phyloP scores from a whole-genome alignment of 2,888 invertebrate species.

The Papilio demoleus region DNA sequence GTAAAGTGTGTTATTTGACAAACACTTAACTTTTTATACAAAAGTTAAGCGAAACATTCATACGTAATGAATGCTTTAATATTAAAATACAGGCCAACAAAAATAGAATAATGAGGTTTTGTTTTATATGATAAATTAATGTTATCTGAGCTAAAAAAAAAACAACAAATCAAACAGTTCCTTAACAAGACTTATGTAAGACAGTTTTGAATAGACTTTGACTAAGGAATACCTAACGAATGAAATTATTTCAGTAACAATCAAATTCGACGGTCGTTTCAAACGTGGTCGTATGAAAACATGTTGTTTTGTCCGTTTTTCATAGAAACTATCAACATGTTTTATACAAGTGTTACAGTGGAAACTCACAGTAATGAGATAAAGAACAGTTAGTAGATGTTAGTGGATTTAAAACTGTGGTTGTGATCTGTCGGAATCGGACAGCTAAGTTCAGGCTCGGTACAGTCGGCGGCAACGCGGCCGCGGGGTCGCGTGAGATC shows the following conservation, averaged over 20 bases:
- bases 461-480: slow-evolving; percentile 26
- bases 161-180: no score
- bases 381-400: slow-evolving; percentile 9
- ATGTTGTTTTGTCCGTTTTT: no score
- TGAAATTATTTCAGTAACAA: no score
- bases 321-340: background rate
- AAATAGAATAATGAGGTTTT: background rate
- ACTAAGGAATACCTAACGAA: no score
- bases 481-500: slow-evolving; percentile 43
- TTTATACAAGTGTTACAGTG: background rate
- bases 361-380: background rate
- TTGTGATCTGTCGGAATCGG: slow-evolving; percentile 36
- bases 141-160: no score
- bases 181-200: no score
- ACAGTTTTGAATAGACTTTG: no score
- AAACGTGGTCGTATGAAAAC: no score
- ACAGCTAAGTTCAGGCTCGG: slow-evolving; percentile 34
- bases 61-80: background rate
- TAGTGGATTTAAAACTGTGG: background rate
- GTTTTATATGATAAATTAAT: no score
- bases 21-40: slow-evolving; percentile 4
- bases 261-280: no score
- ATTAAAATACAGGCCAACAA: background rate
- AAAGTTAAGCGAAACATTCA: background rate
- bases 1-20: background rate